Base-by-base conservation (phyloP, 2,113 vertebrate species). In the Blennius ocellaris region DNA sequence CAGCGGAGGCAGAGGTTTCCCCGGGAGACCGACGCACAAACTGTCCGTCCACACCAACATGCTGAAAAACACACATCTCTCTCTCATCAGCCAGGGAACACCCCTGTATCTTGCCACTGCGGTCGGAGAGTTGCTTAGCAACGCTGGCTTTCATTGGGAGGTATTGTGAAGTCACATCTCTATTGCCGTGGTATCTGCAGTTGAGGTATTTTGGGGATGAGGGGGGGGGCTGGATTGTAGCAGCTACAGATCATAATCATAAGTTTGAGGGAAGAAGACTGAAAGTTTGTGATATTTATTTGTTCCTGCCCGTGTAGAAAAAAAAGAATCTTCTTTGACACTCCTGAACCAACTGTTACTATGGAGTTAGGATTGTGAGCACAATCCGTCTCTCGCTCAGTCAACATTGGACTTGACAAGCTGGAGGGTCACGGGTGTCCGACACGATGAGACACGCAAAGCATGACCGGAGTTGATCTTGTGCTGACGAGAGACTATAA, bases 121-220 rank as follows among this genome's bases (percentile, higher is more conserved):
- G 59, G 84, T 78, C 81, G 76, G 49, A 15, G 87, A 82, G 91
- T 92, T 92, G 91, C 91, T 89, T 73, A 81, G 91, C 91, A 91
- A 92, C 91, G 45, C 74, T 0, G 80, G 69, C 76, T 89, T 91
- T 87, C 80, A 58, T 61, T 62, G 84, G 81, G 78, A 89, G 86
- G 76, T 68, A 75, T 64, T 73, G 79, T 65, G 81, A 82, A 86
- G 85, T 81, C 70, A 54, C 80, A 77, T 90, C 66, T 88, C 78
- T 55, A 11, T 57, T 54, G 77, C 81, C 14, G 67, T 66, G 76
- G 67, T 40, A 80, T 84, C 80, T 89, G 82, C 49, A 73, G 75
- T 70, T 7, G 61, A 73, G 74, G 67, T 51, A 81, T 30, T 30
- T 30, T 30, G 21, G 21, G 21, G 21, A 4, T 30, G 21, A 4